Percentiles rank a stretch among this genome's conserved stretches.
These are phyloP conservation scores for Teleogryllus oceanicus DNA, from an alignment of 2,888 invertebrate genomes.

Conservation along the genomic window DNA sequence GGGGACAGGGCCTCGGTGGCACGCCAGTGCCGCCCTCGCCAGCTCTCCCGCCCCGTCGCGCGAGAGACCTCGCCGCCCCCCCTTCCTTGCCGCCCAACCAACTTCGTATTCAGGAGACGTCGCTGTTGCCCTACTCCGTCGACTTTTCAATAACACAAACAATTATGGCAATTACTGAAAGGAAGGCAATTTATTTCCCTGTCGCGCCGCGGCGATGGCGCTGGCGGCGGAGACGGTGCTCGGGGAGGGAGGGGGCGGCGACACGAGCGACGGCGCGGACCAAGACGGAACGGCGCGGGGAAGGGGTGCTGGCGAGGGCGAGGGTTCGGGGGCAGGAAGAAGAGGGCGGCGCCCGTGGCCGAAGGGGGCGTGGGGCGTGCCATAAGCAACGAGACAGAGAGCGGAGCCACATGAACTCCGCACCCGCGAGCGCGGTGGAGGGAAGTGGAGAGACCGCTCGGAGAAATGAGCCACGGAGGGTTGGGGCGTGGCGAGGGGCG, in stretches of 20 bases:
- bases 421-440: no score
- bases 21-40: not conserved
- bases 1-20: no score
- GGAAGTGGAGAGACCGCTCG: no score
- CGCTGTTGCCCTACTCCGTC: slow-evolving; percentile 7
- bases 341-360: not conserved
- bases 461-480: not conserved
- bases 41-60: not conserved
- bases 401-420: not conserved
- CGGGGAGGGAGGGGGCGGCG: not conserved
- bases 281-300: not conserved
- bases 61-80: not conserved
- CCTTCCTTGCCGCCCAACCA: not conserved
- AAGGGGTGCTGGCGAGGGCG: not conserved
- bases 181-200: slow-evolving; percentile 18
- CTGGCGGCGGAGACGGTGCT: not conserved
- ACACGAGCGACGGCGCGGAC: no score
- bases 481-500: not conserved
- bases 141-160: slow-evolving; percentile 18
- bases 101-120: slow-evolving; percentile 4
- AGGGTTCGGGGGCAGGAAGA: not conserved
- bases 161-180: slow-evolving; percentile 18
- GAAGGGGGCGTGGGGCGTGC: not conserved
- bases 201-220: not conserved
- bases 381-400: not conserved